phyloP scores from a whole-genome alignment of 2,797 vertebrate species.

The Buphagus erythrorhynchus region DNA sequence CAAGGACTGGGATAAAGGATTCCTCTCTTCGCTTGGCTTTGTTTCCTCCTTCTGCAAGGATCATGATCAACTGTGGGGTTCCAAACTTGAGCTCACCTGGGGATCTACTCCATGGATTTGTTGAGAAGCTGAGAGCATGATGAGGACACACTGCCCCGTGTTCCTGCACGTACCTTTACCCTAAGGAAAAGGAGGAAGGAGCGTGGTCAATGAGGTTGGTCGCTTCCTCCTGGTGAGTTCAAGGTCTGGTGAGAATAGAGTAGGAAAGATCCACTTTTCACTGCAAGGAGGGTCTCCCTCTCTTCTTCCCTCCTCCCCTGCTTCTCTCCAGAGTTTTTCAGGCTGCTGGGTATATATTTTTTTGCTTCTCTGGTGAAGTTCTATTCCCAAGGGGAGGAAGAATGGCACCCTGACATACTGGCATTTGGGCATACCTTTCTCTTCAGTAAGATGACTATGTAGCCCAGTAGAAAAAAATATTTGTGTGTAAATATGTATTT shows the following conservation, averaged over 20 bases:
- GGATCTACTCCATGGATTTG: neutral
- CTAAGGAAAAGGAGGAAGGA: neutral
- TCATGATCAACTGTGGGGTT: neutral
- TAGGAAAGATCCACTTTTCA: neutral
- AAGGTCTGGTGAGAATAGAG: neutral
- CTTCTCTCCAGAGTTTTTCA: neutral
- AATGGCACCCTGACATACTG: neutral
- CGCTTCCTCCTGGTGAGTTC: neutral
- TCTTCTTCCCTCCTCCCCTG: neutral
- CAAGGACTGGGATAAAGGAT: neutral
- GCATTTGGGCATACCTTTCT: neutral
- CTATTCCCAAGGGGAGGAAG: neutral
- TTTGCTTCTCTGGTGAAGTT: neutral
- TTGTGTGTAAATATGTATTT: neutral
- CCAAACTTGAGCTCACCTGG: neutral
- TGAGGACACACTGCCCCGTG: neutral
- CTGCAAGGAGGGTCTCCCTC: neutral
- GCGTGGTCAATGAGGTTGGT: fast-evolving
- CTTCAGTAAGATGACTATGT: neutral
- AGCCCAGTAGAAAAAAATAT: neutral
- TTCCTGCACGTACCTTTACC: neutral
- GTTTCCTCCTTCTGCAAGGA: neutral
- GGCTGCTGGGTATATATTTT: neutral
- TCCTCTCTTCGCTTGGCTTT: neutral
- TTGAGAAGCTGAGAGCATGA: neutral